Evolutionary conservation across 1,140 invertebrate genomes (phyloP).

Genomic region (Eriocheir sinensis): DNA sequence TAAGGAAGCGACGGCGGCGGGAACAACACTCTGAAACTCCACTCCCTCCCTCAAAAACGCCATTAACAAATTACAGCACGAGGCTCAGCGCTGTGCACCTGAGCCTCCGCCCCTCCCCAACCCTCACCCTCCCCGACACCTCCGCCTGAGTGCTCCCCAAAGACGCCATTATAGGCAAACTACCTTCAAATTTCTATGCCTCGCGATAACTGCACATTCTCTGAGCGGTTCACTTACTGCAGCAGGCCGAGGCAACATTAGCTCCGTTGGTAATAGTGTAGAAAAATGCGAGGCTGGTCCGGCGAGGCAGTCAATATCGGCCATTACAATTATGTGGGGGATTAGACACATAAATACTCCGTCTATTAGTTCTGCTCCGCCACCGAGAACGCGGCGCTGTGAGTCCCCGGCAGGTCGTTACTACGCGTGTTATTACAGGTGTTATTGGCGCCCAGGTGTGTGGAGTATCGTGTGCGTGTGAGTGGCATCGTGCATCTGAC

Average conservation of each 20-base stretch:
- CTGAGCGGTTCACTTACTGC: background rate
- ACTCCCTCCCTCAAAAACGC: background rate
- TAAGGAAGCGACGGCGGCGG: too few relatives aligned
- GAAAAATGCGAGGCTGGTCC: background rate
- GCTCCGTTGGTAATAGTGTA: background rate
- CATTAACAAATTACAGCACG: background rate
- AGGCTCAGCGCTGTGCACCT: background rate
- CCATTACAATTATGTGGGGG: slow-evolving; percentile 48
- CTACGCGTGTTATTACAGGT: background rate
- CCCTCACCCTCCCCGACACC: background rate
- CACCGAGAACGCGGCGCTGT: background rate
- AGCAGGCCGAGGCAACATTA: background rate
- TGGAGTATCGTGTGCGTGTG: background rate
- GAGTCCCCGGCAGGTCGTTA: slow-evolving; percentile 24
- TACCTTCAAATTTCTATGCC: background rate
- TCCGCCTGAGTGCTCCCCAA: too few relatives aligned
- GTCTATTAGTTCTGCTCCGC: slow-evolving; percentile 37
- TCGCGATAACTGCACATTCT: background rate
- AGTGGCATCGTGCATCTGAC: background rate
- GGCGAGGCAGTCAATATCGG: slow-evolving; percentile 32
- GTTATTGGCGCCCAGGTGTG: background rate
- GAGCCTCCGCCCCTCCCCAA: background rate
- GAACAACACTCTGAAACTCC: background rate
- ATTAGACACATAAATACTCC: slow-evolving; percentile 41
- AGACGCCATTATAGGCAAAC: too few relatives aligned